Evolutionary conservation across 2,113 vertebrate species (phyloP), one percentile per base, ranked within the genome.

Genomic region (Podarcis muralis): DNA sequence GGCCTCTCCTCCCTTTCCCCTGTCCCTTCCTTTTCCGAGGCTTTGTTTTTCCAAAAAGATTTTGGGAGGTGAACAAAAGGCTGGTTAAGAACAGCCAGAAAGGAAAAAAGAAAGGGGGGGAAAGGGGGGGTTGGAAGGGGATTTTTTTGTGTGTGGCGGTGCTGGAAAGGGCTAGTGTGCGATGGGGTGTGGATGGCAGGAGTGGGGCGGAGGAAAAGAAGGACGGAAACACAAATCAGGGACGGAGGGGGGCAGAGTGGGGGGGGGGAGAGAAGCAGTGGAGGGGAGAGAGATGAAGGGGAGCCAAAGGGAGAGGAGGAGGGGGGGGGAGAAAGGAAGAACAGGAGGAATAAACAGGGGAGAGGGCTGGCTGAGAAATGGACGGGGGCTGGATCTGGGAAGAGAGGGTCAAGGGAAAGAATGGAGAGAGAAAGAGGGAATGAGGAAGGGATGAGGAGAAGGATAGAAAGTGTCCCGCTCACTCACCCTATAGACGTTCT

Each of bases 401-500:
- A 35, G 30, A 18, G 15, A 9, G 22, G 68, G 5, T 25, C 9
- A 4, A 35, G 13, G 2, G 87, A 7, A 48, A 18, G 35, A 1
- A 62, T 13, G 43, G 25, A 23, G 11, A 27, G 48, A 32, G 18
- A 27, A 59, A 57, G 66, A 3, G 8, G 32, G 30, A 23, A 35
- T 2, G 16, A 13, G 22, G 27, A 40, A 5, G 74, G 20, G 15
- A 20, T 23, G 13, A 22, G 7, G 2, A 27, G 25, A 57, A 16
- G 48, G 40, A 25, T 11, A 1, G 40, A n/a, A 12, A 77, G 20
- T 6, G 40, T 25, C 72, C n/a, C 30, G 71, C 30, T n/a, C 32
- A 16, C 87, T 86, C 32, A 90, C 89, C 89, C 89, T 62, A 32
- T 90, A 98, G 85, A 98, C 97, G 81, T 97, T 98, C 94, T 98